Conservation (phyloP, 2,797 vertebrate genomes). For the Luscinia luscinia region DNA sequence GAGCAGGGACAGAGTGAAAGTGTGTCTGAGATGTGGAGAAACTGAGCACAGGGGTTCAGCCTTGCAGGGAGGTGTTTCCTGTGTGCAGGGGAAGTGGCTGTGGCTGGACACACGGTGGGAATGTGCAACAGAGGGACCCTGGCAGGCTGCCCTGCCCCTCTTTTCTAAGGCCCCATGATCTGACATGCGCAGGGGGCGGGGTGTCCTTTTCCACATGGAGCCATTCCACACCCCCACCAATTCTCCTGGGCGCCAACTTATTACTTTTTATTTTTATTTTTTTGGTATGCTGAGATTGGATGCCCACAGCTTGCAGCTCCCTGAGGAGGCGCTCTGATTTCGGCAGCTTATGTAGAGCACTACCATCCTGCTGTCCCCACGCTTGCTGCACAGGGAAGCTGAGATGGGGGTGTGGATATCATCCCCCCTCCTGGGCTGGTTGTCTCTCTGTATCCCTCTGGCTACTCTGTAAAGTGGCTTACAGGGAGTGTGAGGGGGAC, state of each 20-base stretch:
- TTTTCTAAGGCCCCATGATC: neutral
- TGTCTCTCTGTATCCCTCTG: neutral
- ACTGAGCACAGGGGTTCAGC: neutral
- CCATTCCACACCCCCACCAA: neutral
- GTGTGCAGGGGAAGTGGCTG: neutral
- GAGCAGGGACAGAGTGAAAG: neutral
- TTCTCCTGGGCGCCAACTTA: neutral
- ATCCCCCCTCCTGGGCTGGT: neutral
- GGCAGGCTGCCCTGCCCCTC: neutral
- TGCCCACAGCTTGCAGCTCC: constrained; percentile 36
- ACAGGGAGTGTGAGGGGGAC: neutral
- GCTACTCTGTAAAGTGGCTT: neutral
- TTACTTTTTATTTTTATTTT: constrained; percentile 3
- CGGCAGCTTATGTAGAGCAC: constrained; percentile 18
- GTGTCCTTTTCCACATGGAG: neutral
- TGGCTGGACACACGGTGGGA: accelerated
- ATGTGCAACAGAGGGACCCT: neutral
- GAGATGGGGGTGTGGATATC: neutral
- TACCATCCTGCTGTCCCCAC: neutral
- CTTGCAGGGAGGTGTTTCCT: neutral
- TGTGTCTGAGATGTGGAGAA: neutral
- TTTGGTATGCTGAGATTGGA: neutral
- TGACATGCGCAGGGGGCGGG: accelerated
- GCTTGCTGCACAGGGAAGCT: neutral
- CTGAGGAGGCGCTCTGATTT: constrained; percentile 48